phyloP scores from a whole-genome alignment of 1,140 invertebrate species.

The Camponotus pennsylvanicus region DNA sequence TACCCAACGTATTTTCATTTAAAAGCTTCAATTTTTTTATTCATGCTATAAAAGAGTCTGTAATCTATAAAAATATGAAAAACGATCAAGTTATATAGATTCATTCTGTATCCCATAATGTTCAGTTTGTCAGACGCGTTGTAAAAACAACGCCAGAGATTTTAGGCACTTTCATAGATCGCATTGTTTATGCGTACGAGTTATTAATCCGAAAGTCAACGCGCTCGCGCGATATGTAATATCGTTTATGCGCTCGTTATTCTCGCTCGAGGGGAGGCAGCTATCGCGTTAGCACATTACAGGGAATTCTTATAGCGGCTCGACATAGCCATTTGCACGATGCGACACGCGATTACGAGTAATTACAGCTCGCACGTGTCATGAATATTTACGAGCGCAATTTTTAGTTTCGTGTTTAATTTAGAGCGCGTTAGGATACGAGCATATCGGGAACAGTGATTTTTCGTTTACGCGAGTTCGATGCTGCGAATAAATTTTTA shows the following conservation, averaged over 20 bases:
- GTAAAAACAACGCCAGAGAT: neutral
- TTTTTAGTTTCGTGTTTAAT: constrained; percentile 45
- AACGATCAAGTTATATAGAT: neutral
- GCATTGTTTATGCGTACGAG: neutral
- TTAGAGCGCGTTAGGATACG: neutral
- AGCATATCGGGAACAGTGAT: constrained; percentile 18
- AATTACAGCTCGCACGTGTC: constrained; percentile 56
- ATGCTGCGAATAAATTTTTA: neutral
- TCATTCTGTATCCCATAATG: neutral
- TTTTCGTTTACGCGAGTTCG: neutral
- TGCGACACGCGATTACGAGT: constrained; percentile 58
- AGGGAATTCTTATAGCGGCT: constrained; percentile 48
- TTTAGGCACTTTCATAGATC: neutral
- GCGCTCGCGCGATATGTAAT: neutral
- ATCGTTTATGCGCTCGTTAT: constrained; percentile 51
- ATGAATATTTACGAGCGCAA: constrained; percentile 55
- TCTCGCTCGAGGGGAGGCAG: constrained; percentile 13
- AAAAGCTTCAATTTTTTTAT: neutral
- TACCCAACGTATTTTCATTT: neutral
- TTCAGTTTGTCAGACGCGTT: neutral
- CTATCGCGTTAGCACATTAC: constrained; percentile 57
- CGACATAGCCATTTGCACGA: constrained; percentile 48
- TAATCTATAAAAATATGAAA: neutral
- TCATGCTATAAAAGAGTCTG: neutral
- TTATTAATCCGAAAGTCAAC: constrained; percentile 12